Base-by-base conservation (phyloP, 2,797 vertebrate genomes). In the Peromyscus nudipes region DNA sequence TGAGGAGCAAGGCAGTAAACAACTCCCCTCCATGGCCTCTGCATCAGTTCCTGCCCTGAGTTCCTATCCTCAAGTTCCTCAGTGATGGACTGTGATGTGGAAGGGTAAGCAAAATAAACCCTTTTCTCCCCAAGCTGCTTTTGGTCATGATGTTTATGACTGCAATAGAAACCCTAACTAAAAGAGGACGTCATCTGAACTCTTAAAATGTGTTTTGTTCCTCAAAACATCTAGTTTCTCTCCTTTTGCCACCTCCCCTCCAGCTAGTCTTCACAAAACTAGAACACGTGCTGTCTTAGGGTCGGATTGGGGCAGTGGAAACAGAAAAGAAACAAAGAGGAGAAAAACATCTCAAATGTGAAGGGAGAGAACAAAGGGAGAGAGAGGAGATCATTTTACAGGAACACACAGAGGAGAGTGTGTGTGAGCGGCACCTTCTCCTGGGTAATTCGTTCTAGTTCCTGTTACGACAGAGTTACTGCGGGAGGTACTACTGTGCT, bases 181-280 rank as follows among this genome's bases (percentile, higher is more conserved):
- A 49, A n/a, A 52, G 31, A 86, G 64, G 52, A 49, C 60, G 29
- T 46, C 37, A 73, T 92, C 77, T 92, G 65, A 92, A 85, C 87
- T 93, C 43, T 96, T 93, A 83, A 81, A 75, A 80, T 77, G 19
- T 4, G 11, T 85, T 97, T 81, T 52, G 43, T 90, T 84, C 13
- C 12, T 55, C 27, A 89, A 43, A 95, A 62, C 9, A 49, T 89
- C 14, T 67, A 85, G 23, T 23, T 46, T 75, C 62, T 91, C 67
- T 80, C 25, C 31, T 76, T 65, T 73, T 40, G 25, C 71, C 4
- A 0, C 4, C 37, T 6, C 10, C 10, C 71, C 37, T 73, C 37
- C 37, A 40, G 37, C 71, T 40, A 6, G 23, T 73, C 71, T 40
- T 40, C 71, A 73, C 71, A 40, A 40, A 40, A 73, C 37, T 13